A percentile compares a stretch with the other conserved stretches of the same genome.
These are phyloP conservation scores for Girardinichthys multiradiatus DNA, from an alignment of 2,113 vertebrate genomes.

Conservation along the genomic window DNA sequence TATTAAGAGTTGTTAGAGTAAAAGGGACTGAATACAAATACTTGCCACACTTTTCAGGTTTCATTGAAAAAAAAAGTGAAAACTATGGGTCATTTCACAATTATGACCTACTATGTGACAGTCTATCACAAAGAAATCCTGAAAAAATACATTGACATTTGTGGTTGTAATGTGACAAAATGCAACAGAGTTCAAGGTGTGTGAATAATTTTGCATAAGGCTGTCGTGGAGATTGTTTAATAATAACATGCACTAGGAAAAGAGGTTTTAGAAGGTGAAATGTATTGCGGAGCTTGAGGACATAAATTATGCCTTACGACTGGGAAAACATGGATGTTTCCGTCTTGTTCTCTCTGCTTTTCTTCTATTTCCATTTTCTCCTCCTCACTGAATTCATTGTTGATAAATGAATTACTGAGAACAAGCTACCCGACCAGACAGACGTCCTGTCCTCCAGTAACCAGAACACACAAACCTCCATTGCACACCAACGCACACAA, in stretches of 20 bases:
- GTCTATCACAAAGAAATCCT: not conserved
- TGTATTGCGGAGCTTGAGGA: slow-evolving; percentile 43
- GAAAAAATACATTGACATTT: not conserved
- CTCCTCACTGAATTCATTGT: slow-evolving; percentile 38
- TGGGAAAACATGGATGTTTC: slow-evolving; percentile 24
- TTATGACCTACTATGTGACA: not conserved
- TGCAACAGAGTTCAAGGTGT: not conserved
- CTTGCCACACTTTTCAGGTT: no score
- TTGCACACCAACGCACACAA: slow-evolving; percentile 19
- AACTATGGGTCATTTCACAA: not conserved
- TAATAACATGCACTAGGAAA: slow-evolving; percentile 42
- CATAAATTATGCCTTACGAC: slow-evolving; percentile 32
- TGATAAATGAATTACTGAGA: slow-evolving; percentile 58
- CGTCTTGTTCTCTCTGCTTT: slow-evolving; percentile 23
- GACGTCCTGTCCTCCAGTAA: slow-evolving; percentile 7
- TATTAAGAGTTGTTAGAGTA: no score
- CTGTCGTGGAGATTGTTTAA: slow-evolving; percentile 29
- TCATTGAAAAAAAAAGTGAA: no score
- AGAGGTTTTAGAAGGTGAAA: slow-evolving; percentile 40
- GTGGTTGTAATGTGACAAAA: not conserved
- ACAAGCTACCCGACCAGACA: slow-evolving; percentile 33
- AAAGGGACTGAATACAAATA: no score
- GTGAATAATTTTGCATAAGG: not conserved
- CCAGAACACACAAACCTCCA: slow-evolving; percentile 32
- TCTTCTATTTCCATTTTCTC: slow-evolving; percentile 25